Percentiles rank a stretch among this genome's conserved stretches.
Evolutionary conservation across 2,797 vertebrate genomes (phyloP).

Genomic region (Chaetodon trifasciatus): DNA sequence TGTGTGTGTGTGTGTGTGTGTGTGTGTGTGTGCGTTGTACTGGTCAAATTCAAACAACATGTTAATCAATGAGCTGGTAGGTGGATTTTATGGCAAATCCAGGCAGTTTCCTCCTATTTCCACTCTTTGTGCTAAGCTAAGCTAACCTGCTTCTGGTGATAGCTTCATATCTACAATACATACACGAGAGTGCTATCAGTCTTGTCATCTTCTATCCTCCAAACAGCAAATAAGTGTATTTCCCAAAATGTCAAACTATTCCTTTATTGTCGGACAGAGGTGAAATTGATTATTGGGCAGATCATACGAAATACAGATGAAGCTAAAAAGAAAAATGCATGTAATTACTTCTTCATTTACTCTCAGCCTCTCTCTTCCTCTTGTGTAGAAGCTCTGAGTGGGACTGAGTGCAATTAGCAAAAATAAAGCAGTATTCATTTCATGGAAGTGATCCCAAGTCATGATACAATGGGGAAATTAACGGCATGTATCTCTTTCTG

Average conservation of each 20-base stretch:
- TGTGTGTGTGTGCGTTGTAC: background rate
- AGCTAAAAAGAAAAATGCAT: conserved; percentile 22
- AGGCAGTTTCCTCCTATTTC: too few relatives aligned
- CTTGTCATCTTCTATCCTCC: background rate
- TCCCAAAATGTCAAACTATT: background rate
- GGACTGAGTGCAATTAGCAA: conserved; percentile 14
- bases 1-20: too few relatives aligned
- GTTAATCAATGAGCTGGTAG: background rate
- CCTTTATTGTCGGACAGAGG: background rate
- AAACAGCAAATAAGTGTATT: background rate
- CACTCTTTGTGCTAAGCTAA: background rate
- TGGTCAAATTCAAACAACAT: background rate
- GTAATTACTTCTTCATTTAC: conserved; percentile 27
- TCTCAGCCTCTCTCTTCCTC: background rate
- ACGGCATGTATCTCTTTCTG: conserved; percentile 5
- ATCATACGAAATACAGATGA: background rate
- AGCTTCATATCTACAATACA: background rate
- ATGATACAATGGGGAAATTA: conserved; percentile 26
- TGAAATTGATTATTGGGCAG: background rate
- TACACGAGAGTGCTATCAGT: too few relatives aligned
- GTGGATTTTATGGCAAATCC: background rate
- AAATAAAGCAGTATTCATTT: conserved; percentile 7
- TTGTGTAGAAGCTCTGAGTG: background rate
- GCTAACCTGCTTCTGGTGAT: background rate
- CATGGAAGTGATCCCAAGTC: conserved; percentile 3